These are phyloP conservation scores for Palaemon carinicauda DNA, from an alignment of 1,140 invertebrate species.

Conservation along the genomic window DNA sequence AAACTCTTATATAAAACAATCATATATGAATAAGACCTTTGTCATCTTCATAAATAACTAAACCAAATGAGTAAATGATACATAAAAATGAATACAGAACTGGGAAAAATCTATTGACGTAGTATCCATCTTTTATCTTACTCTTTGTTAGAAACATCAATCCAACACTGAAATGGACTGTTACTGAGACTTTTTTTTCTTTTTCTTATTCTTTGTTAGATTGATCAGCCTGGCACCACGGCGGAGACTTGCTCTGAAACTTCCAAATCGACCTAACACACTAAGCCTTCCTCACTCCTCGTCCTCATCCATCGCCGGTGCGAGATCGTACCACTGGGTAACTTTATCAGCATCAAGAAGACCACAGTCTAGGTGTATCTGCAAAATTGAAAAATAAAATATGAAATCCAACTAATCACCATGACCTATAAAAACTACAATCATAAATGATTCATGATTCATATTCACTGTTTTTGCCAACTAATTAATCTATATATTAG, in stretches of 20 bases:
- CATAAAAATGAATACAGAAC: too few relatives aligned
- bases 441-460: too few relatives aligned
- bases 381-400: slow-evolving; percentile 62
- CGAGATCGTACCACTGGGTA: slow-evolving; percentile 77
- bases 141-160: too few relatives aligned
- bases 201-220: slow-evolving; percentile 32
- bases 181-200: neutral
- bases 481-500: too few relatives aligned
- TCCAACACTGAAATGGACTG: too few relatives aligned
- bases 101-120: too few relatives aligned
- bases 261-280: slow-evolving; percentile 41
- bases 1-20: too few relatives aligned
- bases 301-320: slow-evolving; percentile 68
- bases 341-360: slow-evolving; percentile 74
- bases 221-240: slow-evolving; percentile 16
- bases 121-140: too few relatives aligned
- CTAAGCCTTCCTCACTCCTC: slow-evolving; percentile 55
- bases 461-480: too few relatives aligned
- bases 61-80: too few relatives aligned
- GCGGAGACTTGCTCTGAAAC: slow-evolving; percentile 28
- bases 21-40: too few relatives aligned
- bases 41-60: too few relatives aligned
- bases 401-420: slow-evolving; percentile 3
- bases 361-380: slow-evolving; percentile 74
- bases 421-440: neutral